phyloP scores from a whole-genome alignment of 2,888 invertebrate genomes.

The Stratiomys singularior region DNA sequence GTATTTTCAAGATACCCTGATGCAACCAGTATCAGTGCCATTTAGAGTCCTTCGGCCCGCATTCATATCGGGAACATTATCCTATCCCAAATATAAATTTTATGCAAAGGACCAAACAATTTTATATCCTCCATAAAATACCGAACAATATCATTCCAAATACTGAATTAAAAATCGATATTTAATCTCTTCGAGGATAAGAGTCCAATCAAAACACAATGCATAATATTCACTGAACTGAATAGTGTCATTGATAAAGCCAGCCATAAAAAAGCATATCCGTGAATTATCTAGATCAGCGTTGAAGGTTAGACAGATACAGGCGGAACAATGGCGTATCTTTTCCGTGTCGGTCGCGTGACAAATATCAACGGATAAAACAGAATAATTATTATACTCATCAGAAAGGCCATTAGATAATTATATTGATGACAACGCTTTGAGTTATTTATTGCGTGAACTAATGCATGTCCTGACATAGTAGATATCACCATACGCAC shows the following conservation, averaged over 20 bases:
- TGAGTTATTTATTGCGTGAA: background rate
- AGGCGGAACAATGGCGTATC: background rate
- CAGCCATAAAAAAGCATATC: background rate
- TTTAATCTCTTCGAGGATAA: conserved; percentile 13
- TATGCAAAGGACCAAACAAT: too few species aligned
- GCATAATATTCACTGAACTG: background rate
- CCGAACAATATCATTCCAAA: background rate
- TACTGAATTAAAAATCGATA: conserved; percentile 6
- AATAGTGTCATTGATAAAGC: background rate
- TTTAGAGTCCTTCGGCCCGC: too few species aligned
- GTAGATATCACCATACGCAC: background rate
- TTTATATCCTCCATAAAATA: conserved; percentile 22
- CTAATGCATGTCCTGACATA: background rate
- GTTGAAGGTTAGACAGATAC: background rate
- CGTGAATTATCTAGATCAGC: background rate
- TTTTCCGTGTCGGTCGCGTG: background rate
- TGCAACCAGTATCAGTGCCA: too few species aligned
- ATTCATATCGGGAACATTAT: too few species aligned
- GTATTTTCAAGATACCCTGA: too few species aligned
- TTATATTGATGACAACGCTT: conserved; percentile 8
- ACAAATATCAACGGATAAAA: background rate
- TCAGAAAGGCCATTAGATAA: conserved; percentile 9
- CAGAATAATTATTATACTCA: background rate
- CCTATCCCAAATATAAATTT: too few species aligned
- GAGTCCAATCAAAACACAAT: background rate